Evolutionary conservation across 2,888 invertebrate genomes (phyloP).

Genomic region (Eupithecia abbreviata): DNA sequence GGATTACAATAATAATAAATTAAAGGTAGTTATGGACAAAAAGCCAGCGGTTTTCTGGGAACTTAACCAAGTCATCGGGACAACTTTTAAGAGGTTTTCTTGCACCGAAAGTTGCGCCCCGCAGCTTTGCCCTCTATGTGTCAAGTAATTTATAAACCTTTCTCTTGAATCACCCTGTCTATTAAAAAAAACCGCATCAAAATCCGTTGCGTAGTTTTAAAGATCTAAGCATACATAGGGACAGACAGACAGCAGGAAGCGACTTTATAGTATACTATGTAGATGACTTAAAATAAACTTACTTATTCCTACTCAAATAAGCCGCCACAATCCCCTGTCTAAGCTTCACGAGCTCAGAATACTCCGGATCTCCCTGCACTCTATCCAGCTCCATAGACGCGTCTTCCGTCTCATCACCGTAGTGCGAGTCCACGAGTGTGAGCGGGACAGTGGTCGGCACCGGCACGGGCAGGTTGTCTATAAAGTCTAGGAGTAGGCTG

Average conservation of each 20-base stretch:
- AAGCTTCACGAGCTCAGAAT: conserved; percentile 67
- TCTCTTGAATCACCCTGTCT: too few relatives aligned
- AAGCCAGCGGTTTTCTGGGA: background rate
- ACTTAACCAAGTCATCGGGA: background rate
- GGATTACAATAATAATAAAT: background rate
- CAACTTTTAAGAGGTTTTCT: background rate
- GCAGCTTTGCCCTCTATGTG: too few relatives aligned
- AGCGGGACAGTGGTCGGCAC: conserved; percentile 77
- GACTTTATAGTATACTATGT: too few relatives aligned
- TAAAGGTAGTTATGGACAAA: background rate
- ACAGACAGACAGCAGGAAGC: too few relatives aligned
- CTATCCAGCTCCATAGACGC: conserved; percentile 61
- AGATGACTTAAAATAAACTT: conserved; percentile 42
- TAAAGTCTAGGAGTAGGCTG: conserved; percentile 86
- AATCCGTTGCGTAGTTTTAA: too few relatives aligned
- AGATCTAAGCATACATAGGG: too few relatives aligned
- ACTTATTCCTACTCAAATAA: conserved; percentile 72
- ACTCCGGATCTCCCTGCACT: conserved; percentile 70
- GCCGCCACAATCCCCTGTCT: conserved; percentile 76
- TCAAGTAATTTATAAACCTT: too few relatives aligned
- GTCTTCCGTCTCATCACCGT: conserved; percentile 65
- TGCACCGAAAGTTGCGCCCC: too few relatives aligned
- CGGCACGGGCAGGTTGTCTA: conserved; percentile 75
- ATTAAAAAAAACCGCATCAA: too few relatives aligned
- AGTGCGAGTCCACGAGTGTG: conserved; percentile 75